phyloP scores from a whole-genome alignment of 2,113 vertebrate genomes.

The Oenanthe melanoleuca region DNA sequence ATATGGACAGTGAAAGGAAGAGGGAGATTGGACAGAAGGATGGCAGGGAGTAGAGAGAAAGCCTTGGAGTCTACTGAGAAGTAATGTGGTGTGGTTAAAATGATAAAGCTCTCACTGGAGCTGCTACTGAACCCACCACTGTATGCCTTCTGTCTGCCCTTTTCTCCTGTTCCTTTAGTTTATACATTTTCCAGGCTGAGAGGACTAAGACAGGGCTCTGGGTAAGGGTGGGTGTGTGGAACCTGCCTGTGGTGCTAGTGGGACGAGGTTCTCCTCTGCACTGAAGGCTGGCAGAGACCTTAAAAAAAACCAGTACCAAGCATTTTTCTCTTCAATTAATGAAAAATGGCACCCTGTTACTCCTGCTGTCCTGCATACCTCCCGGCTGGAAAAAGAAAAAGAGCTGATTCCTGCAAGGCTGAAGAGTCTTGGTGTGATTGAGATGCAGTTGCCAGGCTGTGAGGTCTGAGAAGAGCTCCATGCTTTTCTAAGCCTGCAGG shows the following conservation, averaged over 20 bases:
- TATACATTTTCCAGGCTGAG: background rate
- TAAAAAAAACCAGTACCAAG: background rate
- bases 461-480: background rate
- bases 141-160: background rate
- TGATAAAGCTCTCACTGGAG: background rate
- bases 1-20: background rate
- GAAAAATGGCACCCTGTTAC: background rate
- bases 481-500: slow-evolving; percentile 34
- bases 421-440: rapidly evolving
- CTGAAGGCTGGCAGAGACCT: background rate
- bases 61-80: background rate
- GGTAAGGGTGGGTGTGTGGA: background rate
- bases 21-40: background rate
- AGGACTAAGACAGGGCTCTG: background rate
- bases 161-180: background rate
- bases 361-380: background rate
- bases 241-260: background rate
- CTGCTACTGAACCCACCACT: background rate
- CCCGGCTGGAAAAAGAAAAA: background rate
- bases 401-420: background rate
- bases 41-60: background rate
- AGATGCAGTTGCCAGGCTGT: background rate
- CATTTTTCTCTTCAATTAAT: background rate
- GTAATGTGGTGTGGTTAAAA: background rate
- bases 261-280: background rate